Conservation (phyloP, 2,888 invertebrate species). For the Steinernema carpocapsae region DNA sequence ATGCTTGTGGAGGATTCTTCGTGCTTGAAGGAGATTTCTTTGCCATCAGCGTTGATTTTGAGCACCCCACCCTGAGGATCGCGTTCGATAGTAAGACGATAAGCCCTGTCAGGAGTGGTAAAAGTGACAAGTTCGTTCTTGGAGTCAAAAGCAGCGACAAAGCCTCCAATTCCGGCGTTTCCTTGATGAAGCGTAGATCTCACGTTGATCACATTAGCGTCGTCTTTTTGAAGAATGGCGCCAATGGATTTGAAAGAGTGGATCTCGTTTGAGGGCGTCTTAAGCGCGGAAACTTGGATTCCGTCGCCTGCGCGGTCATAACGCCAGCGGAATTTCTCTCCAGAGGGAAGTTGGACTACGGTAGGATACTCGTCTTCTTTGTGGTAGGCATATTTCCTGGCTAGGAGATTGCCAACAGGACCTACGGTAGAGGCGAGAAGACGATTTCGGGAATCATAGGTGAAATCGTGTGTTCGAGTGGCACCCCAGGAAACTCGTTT, state of each 20-base stretch:
- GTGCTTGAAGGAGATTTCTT: conserved; percentile 3
- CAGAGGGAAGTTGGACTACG: conserved; percentile 38
- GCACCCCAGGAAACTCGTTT: conserved; percentile 35
- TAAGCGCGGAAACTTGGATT: conserved; percentile 31
- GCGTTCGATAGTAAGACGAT: conserved; percentile 28
- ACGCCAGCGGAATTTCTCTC: conserved; percentile 39
- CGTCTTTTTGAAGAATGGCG: conserved; percentile 18
- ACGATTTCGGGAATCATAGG: conserved; percentile 37
- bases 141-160: conserved; percentile 6
- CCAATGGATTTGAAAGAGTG: conserved; percentile 28
- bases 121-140: conserved; percentile 35
- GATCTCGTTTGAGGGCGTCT: conserved; percentile 37
- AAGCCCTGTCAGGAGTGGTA: conserved; percentile 31
- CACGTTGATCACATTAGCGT: conserved; percentile 11
- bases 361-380: conserved; percentile 33
- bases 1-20: conserved; percentile 2
- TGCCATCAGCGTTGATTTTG: conserved; percentile 4
- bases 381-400: conserved; percentile 37
- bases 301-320: conserved; percentile 32
- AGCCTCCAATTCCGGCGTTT: conserved; percentile 17
- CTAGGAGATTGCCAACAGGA: conserved; percentile 37
- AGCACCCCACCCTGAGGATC: conserved; percentile 3
- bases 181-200: conserved; percentile 8
- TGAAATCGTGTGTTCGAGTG: conserved; percentile 36
- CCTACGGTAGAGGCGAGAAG: conserved; percentile 37